These are phyloP conservation scores for Arenaria interpres DNA, from an alignment of 2,113 vertebrate species.

Conservation along the genomic window DNA sequence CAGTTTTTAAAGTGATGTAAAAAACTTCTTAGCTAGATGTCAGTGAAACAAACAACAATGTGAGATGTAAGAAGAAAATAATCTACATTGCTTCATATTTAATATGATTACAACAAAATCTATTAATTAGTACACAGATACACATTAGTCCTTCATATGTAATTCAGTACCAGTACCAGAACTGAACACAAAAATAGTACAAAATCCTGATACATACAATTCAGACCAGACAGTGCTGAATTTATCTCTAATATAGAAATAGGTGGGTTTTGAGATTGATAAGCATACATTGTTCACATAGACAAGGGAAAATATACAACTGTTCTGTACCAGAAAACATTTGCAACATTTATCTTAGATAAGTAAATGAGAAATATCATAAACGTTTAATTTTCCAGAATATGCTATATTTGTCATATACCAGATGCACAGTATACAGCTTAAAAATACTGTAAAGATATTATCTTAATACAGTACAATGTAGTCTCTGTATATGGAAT, in stretches of 20 bases:
- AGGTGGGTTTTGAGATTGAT: not conserved
- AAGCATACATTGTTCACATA: not conserved
- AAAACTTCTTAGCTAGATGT: not conserved
- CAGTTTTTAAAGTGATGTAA: not conserved
- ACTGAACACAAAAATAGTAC: not conserved
- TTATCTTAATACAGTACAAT: not conserved
- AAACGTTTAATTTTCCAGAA: not conserved
- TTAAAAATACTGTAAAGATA: not conserved
- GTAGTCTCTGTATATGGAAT: not conserved
- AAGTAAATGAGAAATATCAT: not conserved
- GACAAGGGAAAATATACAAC: not conserved
- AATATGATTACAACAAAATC: not conserved
- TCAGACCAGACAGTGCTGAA: not conserved
- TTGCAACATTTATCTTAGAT: not conserved
- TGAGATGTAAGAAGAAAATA: not conserved
- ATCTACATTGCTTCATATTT: not conserved
- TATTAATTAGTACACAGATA: not conserved
- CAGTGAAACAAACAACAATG: not conserved
- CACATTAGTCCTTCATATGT: not conserved
- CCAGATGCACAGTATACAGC: not conserved
- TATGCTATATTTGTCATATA: not conserved
- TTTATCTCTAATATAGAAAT: not conserved
- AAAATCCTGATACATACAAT: rapidly evolving
- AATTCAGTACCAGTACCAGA: not conserved
- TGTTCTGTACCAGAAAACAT: not conserved